Evolutionary conservation across 2,797 vertebrate species (phyloP).

Genomic region (Clamator glandarius): DNA sequence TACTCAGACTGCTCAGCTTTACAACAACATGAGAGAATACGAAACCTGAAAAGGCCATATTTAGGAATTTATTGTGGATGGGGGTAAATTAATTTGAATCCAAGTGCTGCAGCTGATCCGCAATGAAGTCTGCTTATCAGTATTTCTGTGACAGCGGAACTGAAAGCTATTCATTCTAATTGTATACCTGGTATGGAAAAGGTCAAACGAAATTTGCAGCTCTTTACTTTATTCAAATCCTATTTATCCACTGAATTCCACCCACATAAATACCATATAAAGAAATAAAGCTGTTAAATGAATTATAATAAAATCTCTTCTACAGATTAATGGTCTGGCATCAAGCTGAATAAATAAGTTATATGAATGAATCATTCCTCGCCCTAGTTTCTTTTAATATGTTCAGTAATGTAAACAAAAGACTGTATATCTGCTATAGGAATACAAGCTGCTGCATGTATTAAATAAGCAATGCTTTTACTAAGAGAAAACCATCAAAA

Average conservation of each 20-base stretch:
- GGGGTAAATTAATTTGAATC: slow-evolving; percentile 4
- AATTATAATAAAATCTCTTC: slow-evolving; percentile 25
- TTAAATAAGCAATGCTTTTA: slow-evolving; percentile 35
- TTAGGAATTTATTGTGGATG: neutral
- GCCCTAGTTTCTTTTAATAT: slow-evolving; percentile 41
- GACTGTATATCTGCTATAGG: slow-evolving; percentile 6
- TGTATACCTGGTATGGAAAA: slow-evolving; percentile 26
- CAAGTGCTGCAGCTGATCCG: neutral
- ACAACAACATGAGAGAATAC: neutral
- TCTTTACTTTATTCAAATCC: slow-evolving; percentile 36
- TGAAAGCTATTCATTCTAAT: slow-evolving; percentile 15
- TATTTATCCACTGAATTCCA: slow-evolving; percentile 29
- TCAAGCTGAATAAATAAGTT: slow-evolving; percentile 30
- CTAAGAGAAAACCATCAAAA: slow-evolving; percentile 53
- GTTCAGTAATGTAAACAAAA: slow-evolving; percentile 23
- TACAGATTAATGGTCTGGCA: slow-evolving; percentile 27
- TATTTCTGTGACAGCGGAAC: neutral
- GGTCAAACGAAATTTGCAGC: slow-evolving; percentile 21
- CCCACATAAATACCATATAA: slow-evolving; percentile 28
- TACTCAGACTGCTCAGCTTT: neutral
- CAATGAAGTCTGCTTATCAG: slow-evolving; percentile 1
- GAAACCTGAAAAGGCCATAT: neutral
- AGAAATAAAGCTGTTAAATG: slow-evolving; percentile 43
- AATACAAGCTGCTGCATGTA: slow-evolving; percentile 25
- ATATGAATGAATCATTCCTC: slow-evolving; percentile 33